phyloP scores from a whole-genome alignment of 2,113 vertebrate species.

The Poecile atricapillus region DNA sequence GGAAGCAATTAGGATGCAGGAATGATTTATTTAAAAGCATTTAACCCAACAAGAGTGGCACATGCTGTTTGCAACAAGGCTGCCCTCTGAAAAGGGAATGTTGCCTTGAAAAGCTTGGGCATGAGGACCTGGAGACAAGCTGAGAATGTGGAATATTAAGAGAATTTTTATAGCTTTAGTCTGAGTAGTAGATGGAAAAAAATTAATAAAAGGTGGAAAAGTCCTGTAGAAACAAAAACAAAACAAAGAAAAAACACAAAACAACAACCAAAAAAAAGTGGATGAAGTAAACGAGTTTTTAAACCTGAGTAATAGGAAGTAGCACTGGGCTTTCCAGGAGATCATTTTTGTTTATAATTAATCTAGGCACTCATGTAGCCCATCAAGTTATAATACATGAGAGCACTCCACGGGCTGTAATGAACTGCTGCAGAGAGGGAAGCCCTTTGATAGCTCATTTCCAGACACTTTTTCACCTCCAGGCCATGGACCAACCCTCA shows the following conservation, averaged over 20 bases:
- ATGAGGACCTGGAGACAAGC: background rate
- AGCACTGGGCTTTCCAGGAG: background rate
- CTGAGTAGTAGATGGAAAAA: background rate
- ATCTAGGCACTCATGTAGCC: background rate
- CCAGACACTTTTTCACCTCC: background rate
- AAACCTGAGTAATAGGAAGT: background rate
- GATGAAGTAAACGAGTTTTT: background rate
- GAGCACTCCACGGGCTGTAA: background rate
- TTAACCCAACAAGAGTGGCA: conserved; percentile 3
- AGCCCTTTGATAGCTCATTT: background rate
- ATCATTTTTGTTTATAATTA: conserved; percentile 46
- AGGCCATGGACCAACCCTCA: background rate
- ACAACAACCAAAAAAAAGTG: too few relatives aligned
- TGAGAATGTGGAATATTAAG: background rate
- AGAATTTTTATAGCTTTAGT: background rate
- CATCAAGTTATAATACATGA: background rate
- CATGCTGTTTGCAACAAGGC: conserved; percentile 40
- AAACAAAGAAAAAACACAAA: background rate
- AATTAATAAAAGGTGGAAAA: background rate
- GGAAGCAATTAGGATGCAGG: conserved; percentile 50
- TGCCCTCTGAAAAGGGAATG: background rate
- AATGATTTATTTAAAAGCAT: conserved; percentile 53
- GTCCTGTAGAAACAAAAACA: background rate
- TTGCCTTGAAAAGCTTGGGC: background rate
- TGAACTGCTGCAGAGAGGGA: background rate